These are phyloP conservation scores for Junco hyemalis DNA, from an alignment of 2,113 vertebrate species.

Conservation along the genomic window DNA sequence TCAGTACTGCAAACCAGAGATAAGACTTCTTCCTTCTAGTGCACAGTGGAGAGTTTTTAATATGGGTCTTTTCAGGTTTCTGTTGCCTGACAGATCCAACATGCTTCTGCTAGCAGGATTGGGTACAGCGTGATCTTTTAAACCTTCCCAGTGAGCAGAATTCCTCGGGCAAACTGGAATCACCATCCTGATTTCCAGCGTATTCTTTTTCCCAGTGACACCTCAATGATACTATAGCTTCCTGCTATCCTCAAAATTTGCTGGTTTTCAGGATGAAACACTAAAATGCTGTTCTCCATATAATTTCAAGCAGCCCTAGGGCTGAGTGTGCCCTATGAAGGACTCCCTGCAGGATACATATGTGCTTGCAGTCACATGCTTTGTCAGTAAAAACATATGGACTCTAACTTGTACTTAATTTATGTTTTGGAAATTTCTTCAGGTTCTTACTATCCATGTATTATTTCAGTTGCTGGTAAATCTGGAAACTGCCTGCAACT, in stretches of 20 bases:
- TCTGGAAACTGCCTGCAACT: not conserved
- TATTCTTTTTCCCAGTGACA: not conserved
- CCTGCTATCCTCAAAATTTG: not conserved
- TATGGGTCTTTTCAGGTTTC: not conserved
- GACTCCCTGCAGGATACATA: fast-evolving
- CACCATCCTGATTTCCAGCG: not conserved
- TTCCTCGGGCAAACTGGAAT: not conserved
- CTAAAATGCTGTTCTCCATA: not conserved
- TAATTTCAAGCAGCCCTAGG: not conserved
- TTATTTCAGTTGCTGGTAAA: not conserved
- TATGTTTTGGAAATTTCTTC: not conserved
- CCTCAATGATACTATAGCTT: not conserved
- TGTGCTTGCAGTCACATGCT: not conserved
- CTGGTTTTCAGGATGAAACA: not conserved
- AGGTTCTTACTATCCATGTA: not conserved
- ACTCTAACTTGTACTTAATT: not conserved
- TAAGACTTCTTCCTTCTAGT: not conserved
- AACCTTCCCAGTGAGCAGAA: not conserved
- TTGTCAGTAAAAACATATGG: not conserved
- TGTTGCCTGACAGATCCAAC: not conserved
- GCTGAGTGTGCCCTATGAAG: not conserved
- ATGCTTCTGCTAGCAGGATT: not conserved
- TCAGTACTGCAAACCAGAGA: not conserved
- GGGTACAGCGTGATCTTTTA: not conserved
- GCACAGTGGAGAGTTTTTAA: not conserved